Evolutionary conservation across 1,140 invertebrate species (phyloP), one percentile per base, ranked within the genome.

Genomic region (Drosophila lowei): DNA sequence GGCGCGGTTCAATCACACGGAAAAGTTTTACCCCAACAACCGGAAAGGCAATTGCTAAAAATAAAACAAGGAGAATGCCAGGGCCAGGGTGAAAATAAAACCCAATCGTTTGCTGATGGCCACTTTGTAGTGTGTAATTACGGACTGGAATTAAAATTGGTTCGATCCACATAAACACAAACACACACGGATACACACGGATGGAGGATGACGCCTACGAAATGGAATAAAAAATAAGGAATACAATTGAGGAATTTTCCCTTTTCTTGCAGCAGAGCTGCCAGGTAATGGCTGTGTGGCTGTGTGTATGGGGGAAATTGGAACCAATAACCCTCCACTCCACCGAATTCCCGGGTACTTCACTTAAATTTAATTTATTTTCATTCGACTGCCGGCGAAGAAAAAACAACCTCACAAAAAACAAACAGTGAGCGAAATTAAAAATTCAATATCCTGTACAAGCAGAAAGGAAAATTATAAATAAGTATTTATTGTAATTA

Each of bases 401-500:
- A n/a, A 30, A 44, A 42, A n/a, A 44, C 8, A 46, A 7, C 16
- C 1, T 7, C 34, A 28, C 8, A 43, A 34, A 49, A 52, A 11
- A 16, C 21, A 64, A 38, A 58, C 59, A 52, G 44, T 16, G 48
- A 50, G 73, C 50, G 83, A 86, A 86, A 86, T 85, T 86, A 86
- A 88, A 85, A 86, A 88, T 88, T 75, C 83, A 88, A 86, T 86
- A 86, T 88, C 81, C 81, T 88, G 81, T 72, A 62, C 72, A 85
- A 80, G 72, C 70, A 86, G 60, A 73, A 73, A 61, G 75, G 61
- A 68, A 88, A 75, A 71, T 88, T 86, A 88, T 88, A 88, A 86
- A 81, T 86, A 86, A 81, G 78, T 81, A 88, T 86, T 88, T 81
- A 88, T 83, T 75, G 81, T 75, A 86, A 88, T 86, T 86, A 86